Conservation (phyloP, 1,140 invertebrate genomes). For the Trinorchestia longiramus region DNA sequence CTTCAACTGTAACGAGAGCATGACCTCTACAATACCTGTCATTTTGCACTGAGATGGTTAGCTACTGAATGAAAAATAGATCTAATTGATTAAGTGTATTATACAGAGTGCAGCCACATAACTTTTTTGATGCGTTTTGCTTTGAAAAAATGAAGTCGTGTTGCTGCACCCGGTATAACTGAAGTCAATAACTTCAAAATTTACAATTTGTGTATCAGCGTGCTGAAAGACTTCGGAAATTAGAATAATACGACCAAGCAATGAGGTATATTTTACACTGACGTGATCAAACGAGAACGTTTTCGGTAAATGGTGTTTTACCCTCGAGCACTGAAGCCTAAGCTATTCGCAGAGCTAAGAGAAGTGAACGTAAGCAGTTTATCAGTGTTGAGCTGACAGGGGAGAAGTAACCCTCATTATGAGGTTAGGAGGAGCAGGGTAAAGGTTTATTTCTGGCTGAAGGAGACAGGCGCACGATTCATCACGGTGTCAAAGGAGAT, state of each 20-base stretch:
- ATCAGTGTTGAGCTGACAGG: conserved; percentile 6
- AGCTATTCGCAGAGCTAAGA: background rate
- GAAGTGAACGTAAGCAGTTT: background rate
- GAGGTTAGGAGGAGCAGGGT: background rate
- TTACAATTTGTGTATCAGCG: too few species aligned
- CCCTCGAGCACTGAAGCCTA: background rate
- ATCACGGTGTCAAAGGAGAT: background rate
- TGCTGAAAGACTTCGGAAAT: too few species aligned
- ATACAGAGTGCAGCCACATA: too few species aligned
- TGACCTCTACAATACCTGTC: too few species aligned
- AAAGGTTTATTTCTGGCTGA: background rate
- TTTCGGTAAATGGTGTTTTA: background rate
- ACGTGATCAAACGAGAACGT: background rate
- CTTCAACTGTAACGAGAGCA: too few species aligned
- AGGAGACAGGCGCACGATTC: background rate
- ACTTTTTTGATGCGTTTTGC: too few species aligned
- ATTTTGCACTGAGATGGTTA: too few species aligned
- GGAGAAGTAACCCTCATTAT: background rate
- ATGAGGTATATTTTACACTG: background rate
- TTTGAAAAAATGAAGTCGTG: too few species aligned
- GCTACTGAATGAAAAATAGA: too few species aligned
- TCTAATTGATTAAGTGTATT: too few species aligned
- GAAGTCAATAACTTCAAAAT: too few species aligned
- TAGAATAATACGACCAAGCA: background rate
- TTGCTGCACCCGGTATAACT: too few species aligned